phyloP scores from a whole-genome alignment of 2,888 invertebrate species.

The Pseudococcus longispinus region DNA sequence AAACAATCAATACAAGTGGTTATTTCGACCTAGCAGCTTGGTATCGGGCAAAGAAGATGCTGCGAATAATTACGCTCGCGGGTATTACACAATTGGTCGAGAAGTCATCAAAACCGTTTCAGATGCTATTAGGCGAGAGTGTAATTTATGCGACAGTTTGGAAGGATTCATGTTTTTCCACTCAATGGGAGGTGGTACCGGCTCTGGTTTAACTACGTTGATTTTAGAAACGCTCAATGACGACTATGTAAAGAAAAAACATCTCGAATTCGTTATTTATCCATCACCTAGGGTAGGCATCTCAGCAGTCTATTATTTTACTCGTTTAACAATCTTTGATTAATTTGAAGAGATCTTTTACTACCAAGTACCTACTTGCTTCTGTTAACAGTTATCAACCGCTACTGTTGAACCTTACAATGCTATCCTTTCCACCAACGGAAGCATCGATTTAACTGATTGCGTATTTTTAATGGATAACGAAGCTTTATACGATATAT shows the following conservation, averaged over 20 bases:
- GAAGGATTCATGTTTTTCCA: conserved; percentile 68
- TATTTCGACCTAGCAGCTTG: conserved; percentile 50
- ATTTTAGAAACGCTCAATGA: conserved; percentile 47
- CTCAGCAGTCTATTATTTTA: conserved; percentile 33
- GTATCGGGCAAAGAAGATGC: conserved; percentile 56
- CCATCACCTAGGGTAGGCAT: conserved; percentile 64
- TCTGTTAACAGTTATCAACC: conserved; percentile 50
- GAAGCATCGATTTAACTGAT: conserved; percentile 62
- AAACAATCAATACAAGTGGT: conserved; percentile 52
- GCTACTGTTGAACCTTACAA: conserved; percentile 60
- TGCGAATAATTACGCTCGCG: conserved; percentile 54
- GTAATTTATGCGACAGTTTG: conserved; percentile 71
- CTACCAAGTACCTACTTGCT: background rate
- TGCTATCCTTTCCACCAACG: conserved; percentile 62
- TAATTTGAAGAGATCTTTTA: no score
- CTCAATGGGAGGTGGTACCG: conserved; percentile 77
- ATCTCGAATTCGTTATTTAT: conserved; percentile 53
- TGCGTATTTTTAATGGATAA: conserved; percentile 63
- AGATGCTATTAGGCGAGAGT: conserved; percentile 60
- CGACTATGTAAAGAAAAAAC: conserved; percentile 51
- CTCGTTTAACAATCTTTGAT: background rate
- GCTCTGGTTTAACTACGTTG: conserved; percentile 69
- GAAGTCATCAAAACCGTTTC: conserved; percentile 50
- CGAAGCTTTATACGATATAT: conserved; percentile 64
- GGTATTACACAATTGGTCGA: conserved; percentile 53